Percentiles rank a stretch among this genome's conserved stretches.
Evolutionary conservation across 2,888 invertebrate genomes (phyloP).

Genomic region (Trachelus troglodyta): DNA sequence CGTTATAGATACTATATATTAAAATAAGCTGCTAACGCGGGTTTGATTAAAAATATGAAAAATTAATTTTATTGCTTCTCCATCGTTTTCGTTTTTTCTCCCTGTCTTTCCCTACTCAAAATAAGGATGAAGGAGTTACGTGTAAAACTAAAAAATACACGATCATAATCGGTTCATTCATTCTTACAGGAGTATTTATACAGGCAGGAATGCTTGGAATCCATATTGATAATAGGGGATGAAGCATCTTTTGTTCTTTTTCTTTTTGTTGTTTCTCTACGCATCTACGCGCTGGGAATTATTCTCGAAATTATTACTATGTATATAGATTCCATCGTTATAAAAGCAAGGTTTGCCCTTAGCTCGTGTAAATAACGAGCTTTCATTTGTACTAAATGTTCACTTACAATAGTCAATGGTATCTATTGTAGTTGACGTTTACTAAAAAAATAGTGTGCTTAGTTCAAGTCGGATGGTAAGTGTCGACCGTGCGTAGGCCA

Average conservation of each 20-base stretch:
- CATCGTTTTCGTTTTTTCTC: not conserved
- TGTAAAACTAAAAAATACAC: not conserved
- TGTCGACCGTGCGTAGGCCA: not conserved
- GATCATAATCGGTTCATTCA: not conserved
- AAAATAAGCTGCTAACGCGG: not conserved
- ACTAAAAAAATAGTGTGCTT: not conserved
- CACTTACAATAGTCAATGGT: not conserved
- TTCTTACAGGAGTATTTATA: not conserved
- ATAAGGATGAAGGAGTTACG: not conserved
- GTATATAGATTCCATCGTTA: not conserved
- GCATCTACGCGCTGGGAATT: not conserved
- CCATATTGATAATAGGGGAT: not conserved
- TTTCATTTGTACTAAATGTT: not conserved
- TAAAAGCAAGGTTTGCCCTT: not conserved
- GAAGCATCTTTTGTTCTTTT: not conserved
- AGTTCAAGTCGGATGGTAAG: not conserved
- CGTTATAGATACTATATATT: not conserved
- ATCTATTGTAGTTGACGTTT: not conserved
- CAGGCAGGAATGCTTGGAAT: not conserved
- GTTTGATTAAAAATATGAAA: not conserved
- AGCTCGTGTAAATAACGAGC: not conserved
- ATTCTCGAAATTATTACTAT: not conserved
- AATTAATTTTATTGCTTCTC: not conserved
- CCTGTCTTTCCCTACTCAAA: not conserved
- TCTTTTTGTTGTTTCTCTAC: not conserved